phyloP scores from a whole-genome alignment of 2,888 invertebrate species.

The Apamea anceps region DNA sequence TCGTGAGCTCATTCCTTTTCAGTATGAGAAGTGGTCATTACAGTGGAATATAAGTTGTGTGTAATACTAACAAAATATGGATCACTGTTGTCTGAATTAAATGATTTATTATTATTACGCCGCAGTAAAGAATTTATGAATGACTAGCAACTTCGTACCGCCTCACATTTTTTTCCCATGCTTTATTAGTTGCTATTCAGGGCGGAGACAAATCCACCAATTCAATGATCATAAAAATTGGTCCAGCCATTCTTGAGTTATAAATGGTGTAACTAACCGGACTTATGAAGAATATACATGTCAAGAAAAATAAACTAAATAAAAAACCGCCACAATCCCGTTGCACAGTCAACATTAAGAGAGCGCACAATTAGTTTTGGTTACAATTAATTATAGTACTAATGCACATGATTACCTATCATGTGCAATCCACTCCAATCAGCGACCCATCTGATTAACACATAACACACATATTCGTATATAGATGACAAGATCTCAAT shows the following conservation, averaged over 20 bases:
- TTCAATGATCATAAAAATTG: no score
- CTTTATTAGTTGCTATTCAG: no score
- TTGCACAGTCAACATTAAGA: not conserved
- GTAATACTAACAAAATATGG: no score
- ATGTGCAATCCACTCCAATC: constrained; percentile 50
- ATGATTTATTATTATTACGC: no score
- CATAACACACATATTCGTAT: constrained; percentile 36
- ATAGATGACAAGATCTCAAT: constrained; percentile 40
- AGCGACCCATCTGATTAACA: constrained; percentile 60
- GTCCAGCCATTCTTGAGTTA: no score
- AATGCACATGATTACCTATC: constrained; percentile 31
- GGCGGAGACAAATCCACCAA: no score
- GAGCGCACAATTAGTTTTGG: not conserved
- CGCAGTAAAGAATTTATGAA: not conserved
- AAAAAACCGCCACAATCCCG: not conserved
- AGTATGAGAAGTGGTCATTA: no score
- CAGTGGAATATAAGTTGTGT: no score
- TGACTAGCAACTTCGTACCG: no score
- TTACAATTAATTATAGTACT: constrained; percentile 50
- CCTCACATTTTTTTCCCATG: no score
- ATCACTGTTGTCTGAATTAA: no score
- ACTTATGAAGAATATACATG: not conserved
- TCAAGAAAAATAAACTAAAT: not conserved
- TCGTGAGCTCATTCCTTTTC: not conserved
- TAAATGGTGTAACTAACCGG: no score